phyloP scores from a whole-genome alignment of 2,888 invertebrate species.

The Tachina fera region DNA sequence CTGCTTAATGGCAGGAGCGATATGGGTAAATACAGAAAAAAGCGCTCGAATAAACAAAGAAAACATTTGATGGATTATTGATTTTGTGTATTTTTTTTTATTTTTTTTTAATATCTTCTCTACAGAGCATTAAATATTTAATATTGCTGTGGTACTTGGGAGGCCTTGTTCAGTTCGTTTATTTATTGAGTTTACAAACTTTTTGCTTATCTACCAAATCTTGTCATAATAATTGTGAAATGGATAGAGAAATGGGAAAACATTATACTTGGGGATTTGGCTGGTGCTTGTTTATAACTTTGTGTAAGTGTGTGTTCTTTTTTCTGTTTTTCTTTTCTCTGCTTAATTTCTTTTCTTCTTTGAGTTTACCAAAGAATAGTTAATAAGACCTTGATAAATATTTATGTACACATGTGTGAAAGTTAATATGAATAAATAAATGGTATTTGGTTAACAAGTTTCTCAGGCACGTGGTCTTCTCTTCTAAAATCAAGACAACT shows the following conservation, averaged over 20 bases:
- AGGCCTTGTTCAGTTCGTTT: slow-evolving; percentile 41
- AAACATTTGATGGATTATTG: slow-evolving; percentile 44
- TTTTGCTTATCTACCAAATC: slow-evolving; percentile 48
- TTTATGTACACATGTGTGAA: background rate
- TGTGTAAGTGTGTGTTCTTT: slow-evolving; percentile 47
- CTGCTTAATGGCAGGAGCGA: slow-evolving; percentile 3
- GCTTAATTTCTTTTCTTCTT: too few species aligned
- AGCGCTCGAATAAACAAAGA: background rate
- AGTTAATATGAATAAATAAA: too few species aligned
- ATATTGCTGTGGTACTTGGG: slow-evolving; percentile 56
- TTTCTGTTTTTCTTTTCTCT: background rate
- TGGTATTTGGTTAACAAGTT: too few species aligned
- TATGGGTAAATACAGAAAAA: slow-evolving; percentile 12
- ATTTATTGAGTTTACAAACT: slow-evolving; percentile 47
- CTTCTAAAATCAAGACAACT: too few species aligned
- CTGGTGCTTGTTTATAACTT: slow-evolving; percentile 52
- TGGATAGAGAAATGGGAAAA: slow-evolving; percentile 10
- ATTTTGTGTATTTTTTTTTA: too few species aligned
- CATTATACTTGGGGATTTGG: slow-evolving; percentile 33
- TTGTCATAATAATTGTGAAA: slow-evolving; percentile 34
- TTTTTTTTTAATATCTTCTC: background rate
- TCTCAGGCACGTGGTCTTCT: too few species aligned
- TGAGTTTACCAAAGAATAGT: background rate
- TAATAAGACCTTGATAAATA: background rate
- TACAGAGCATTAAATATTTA: slow-evolving; percentile 1